These are phyloP conservation scores for Drosophila infuscata DNA, from an alignment of 2,888 invertebrate species.

Conservation along the genomic window DNA sequence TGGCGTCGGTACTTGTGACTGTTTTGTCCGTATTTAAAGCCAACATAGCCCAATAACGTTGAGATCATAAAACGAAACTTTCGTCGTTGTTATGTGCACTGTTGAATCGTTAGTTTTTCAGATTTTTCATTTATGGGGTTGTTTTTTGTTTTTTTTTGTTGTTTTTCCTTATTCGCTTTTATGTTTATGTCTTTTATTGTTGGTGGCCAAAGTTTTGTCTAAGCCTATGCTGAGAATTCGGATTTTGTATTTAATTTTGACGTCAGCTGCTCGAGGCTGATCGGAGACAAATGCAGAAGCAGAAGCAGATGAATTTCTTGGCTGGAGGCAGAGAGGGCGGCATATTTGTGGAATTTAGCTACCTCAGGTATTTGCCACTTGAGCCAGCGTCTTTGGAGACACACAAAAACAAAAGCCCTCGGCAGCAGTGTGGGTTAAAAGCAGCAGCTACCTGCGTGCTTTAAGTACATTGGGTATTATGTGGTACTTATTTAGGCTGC, in stretches of 20 bases:
- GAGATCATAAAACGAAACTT: slow-evolving; percentile 67
- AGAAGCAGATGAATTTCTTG: not conserved
- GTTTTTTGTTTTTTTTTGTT: slow-evolving; percentile 36
- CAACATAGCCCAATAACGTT: slow-evolving; percentile 38
- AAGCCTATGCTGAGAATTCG: slow-evolving; percentile 56
- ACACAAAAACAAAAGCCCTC: slow-evolving; percentile 32
- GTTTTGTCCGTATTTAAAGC: slow-evolving; percentile 58
- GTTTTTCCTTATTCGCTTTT: slow-evolving; percentile 34
- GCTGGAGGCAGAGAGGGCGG: too few species aligned
- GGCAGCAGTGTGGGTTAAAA: slow-evolving; percentile 9
- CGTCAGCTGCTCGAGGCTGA: slow-evolving; percentile 60
- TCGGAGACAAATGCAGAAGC: slow-evolving; percentile 22
- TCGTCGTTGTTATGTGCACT: slow-evolving; percentile 42
- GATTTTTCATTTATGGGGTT: slow-evolving; percentile 65
- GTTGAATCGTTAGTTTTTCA: slow-evolving; percentile 60
- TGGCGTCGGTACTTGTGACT: slow-evolving; percentile 65
- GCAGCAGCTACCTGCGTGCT: slow-evolving; percentile 27
- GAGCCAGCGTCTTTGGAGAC: slow-evolving; percentile 59
- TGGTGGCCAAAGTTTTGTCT: slow-evolving; percentile 51
- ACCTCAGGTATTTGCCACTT: slow-evolving; percentile 48
- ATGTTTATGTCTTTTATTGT: slow-evolving; percentile 37
- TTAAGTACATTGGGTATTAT: slow-evolving; percentile 68
- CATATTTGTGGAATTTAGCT: not conserved
- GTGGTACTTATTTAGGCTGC: slow-evolving; percentile 76
- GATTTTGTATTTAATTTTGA: slow-evolving; percentile 56